Evolutionary conservation across 2,113 vertebrate genomes (phyloP), one percentile per base, ranked within the genome.

Genomic region (Gnathonemus echidnorhynchus): DNA sequence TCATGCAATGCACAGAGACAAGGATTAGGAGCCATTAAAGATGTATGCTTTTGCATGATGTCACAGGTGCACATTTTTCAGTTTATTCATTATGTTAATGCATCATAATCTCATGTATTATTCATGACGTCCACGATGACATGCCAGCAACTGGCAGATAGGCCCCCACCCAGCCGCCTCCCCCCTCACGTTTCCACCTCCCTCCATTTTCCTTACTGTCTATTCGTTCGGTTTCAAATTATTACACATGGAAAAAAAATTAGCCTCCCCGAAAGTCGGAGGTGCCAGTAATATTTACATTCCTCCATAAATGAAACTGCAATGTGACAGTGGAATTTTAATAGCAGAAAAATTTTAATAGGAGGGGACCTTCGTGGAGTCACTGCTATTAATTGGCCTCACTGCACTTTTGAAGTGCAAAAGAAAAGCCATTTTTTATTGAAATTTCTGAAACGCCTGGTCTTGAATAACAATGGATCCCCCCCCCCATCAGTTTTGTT

Each of bases 181-280:
- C 86, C 39, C 13, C 70, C 58, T 27, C 62, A 11, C 10, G 24
- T 11, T 42, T 42, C 35, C 39, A 42, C 74, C 39, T 39, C 42
- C 77, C 77, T 45, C 39, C 77, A 27, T n/a, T 13, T 70, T 53
- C 11, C 27, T 31, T 5, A 88, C 83, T 27, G 27, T 9, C 83
- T 48, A 0, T 88, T 19, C 35, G 9, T 62, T 39, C 27, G 9
- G 52, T 86, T 58, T 84, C 50, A 84, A 2, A 92, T 90, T 50
- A 86, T 92, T 90, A 31, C 70, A 53, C 19, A 88, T 45, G 31
- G 62, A 91, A 50, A 27, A 49, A 80, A n/a, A 83, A 49, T 91
- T 92, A 80, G 92, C 89, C 92, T 91, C 90, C 92, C 91, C 80
- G 45, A 92, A 92, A 92, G 88, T 90, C 88, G 90, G 92, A 89